A percentile compares a stretch with the other conserved stretches of the same genome.
phyloP scores from a whole-genome alignment of 2,797 vertebrate species.

The Fundulus diaphanus region DNA sequence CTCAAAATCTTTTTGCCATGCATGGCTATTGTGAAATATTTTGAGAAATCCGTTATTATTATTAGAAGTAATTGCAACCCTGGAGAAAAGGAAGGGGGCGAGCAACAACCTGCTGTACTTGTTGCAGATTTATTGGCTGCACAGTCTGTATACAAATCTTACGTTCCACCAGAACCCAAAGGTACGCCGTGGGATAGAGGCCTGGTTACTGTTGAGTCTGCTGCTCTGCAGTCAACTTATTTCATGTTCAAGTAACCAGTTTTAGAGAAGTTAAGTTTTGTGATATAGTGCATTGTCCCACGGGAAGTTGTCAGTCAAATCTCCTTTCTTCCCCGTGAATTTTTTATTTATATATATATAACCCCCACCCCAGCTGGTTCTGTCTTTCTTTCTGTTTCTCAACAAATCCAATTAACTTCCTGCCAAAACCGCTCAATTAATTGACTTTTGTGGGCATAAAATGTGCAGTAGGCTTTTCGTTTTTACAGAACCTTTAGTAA shows the following conservation, averaged over 20 bases:
- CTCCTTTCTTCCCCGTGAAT: not conserved
- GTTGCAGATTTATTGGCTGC: not conserved
- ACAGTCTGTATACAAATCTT: too few species aligned
- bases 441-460: conserved; percentile 8
- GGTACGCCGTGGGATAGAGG: too few species aligned
- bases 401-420: conserved; percentile 34
- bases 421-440: conserved; percentile 28
- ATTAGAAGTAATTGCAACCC: not conserved
- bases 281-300: not conserved
- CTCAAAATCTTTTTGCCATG: not conserved
- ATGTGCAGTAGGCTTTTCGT: conserved; percentile 30
- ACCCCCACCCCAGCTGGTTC: too few species aligned
- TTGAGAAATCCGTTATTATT: not conserved
- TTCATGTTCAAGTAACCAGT: not conserved
- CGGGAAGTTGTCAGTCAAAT: not conserved
- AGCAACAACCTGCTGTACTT: not conserved
- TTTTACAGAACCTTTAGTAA: conserved; percentile 6
- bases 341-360: too few species aligned
- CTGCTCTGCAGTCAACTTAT: too few species aligned
- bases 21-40: not conserved
- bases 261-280: not conserved
- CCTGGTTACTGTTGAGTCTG: too few species aligned
- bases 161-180: too few species aligned
- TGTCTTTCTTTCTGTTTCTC: conserved; percentile 13
- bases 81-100: not conserved